Base-by-base conservation (phyloP, 2,888 invertebrate species). In the Teinopalpus imperialis region DNA sequence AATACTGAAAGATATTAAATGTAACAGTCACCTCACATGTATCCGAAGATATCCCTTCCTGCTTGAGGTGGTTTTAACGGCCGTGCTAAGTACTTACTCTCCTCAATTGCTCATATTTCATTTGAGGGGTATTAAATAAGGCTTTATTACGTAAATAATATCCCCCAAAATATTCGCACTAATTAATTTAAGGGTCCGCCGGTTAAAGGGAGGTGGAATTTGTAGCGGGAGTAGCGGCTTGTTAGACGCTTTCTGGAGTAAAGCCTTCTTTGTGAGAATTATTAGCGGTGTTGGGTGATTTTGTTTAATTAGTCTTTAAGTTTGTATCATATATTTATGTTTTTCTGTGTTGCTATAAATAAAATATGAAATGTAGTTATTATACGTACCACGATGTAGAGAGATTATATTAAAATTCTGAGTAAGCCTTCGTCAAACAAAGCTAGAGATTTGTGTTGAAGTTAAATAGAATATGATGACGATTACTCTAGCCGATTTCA, bases 121-220 rank as follows among this genome's bases (percentile, higher is more conserved):
- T 80, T 79, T 70, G 61, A 69, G 74, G 74, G 78, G 71, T 66
- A 63, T 70, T 83, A 86, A 86, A 86, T 85, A 79, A 85, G 81
- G 79, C 82, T 85, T 86, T 86, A 86, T 85, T 81, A 79, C 75
- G 78, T 80, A 79, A 85, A 85, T 85, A 83, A 82, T 83, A 83
- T 70, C 80, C 82, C 81, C 73, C 76, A 79, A 79, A 85, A 85
- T 87, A 81, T 83, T 80, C 72, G 54, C 69, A 68, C 85, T 86
- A 86, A 86, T 87, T 86, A 88, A 85, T 85, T 81, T 80, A 80
- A 81, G 80, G 82, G 81, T 62, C 69, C 67, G 57, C 69, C 67
- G 67, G 66, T 68, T 67, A 68, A 64, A 65, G 69, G 72, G 69
- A 69, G 51, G 52, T 49, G 58, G 59, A 69, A 67, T 69, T 71